Base-by-base conservation (phyloP, 2,113 vertebrate genomes). In the Uria lomvia region DNA sequence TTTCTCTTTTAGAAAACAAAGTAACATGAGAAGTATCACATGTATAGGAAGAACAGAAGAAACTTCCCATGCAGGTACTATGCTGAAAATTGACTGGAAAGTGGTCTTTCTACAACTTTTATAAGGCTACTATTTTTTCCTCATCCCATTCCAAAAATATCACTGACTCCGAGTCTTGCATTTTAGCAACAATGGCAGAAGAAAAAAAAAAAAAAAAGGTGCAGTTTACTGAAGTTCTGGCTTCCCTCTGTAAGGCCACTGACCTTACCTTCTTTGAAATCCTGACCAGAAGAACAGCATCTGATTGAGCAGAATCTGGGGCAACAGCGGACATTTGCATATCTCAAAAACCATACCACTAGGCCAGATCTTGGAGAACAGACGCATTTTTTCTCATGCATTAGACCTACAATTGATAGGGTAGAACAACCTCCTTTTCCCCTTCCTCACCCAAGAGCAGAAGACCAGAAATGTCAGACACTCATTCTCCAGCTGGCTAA, bases 151-250 rank as follows among this genome's bases (percentile, higher is more conserved):
- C 42, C 19, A 85, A 71, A 95, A 71, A 50, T 53, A 42, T 58
- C n/a, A 58, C 11, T 58, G 72, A 36, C 45, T 65, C 12, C 1
- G 12, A 40, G 14, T 56, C 36, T 83, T 66, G 30, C 3, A 58
- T 84, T 87, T 84, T 58, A 70, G 5, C n/a, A 73, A 52, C 16
- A 86, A 50, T n/a, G 8, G 19, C 29, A 56, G 18, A 76, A 72
- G 2, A 5, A 11, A 50, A 4, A 6, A 43, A 29, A 43, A 29
- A 38, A 29, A 49, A 38, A 52, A 22, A 4, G 1, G 0, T 43
- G 30, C 58, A 53, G 34, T 29, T 86, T 56, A 34, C 11, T 80
- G 45, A 73, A 45, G 42, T 72, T 55, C 47, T 79, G 45, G 5
- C 42, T 63, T 92, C 13, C 11, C 14, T 11, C 22, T 56, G 2